Evolutionary conservation across 1,140 invertebrate species (phyloP).

Genomic region (Drosophila athabasca): DNA sequence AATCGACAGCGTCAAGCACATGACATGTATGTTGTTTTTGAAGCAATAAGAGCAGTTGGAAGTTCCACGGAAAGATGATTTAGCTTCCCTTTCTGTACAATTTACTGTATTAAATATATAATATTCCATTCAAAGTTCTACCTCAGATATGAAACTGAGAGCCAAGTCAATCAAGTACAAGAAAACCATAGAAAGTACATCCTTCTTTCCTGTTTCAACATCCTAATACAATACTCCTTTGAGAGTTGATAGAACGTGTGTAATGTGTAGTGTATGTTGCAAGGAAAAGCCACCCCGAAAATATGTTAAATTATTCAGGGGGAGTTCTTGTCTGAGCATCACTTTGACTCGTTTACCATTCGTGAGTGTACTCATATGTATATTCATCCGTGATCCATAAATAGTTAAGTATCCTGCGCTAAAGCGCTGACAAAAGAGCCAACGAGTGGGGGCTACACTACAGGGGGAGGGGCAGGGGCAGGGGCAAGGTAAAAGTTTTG

Average conservation of each 20-base stretch:
- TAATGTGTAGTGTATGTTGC: not conserved
- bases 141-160: too few species aligned
- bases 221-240: not conserved
- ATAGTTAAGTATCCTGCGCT: conserved; percentile 50
- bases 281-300: conserved; percentile 21
- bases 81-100: too few species aligned
- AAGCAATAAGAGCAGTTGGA: too few species aligned
- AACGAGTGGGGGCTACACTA: conserved; percentile 4
- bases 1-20: too few species aligned
- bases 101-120: too few species aligned
- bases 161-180: too few species aligned
- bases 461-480: not conserved
- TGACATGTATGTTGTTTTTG: too few species aligned
- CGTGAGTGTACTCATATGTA: conserved; percentile 9
- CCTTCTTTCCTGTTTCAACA: not conserved
- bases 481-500: conserved; percentile 53
- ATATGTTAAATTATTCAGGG: conserved; percentile 26
- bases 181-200: not conserved
- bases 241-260: too few species aligned
- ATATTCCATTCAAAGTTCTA: too few species aligned
- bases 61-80: too few species aligned
- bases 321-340: conserved; percentile 33
- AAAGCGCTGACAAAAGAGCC: conserved; percentile 40
- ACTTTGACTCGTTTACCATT: conserved; percentile 10
- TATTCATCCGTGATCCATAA: conserved; percentile 33